A percentile compares a stretch with the other conserved stretches of the same genome.
Evolutionary conservation across 1,140 invertebrate species (phyloP).

Genomic region (Pseudachorutes palmiensis): DNA sequence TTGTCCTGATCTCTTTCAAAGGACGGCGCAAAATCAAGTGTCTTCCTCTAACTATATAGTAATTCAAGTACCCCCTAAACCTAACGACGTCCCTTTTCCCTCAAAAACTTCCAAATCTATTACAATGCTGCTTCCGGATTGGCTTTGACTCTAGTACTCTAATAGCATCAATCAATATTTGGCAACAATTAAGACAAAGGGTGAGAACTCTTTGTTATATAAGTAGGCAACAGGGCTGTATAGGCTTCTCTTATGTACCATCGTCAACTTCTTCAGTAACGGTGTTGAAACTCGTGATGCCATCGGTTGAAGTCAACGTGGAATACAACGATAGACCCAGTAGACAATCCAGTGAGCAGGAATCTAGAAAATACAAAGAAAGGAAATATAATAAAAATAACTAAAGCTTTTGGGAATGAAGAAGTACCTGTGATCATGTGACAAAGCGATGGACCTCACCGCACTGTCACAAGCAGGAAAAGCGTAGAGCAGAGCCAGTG

Average conservation of each 20-base stretch:
- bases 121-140: too few species aligned
- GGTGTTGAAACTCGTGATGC: constrained; percentile 97
- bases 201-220: too few species aligned
- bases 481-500: constrained; percentile 89
- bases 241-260: too few species aligned
- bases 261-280: too few species aligned
- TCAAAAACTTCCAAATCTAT: background rate
- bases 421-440: constrained; percentile 87
- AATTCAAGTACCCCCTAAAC: background rate
- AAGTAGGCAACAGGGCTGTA: too few species aligned
- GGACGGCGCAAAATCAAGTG: background rate
- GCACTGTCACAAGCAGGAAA: constrained; percentile 93
- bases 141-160: too few species aligned
- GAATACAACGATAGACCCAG: constrained; percentile 95
- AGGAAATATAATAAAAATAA: constrained; percentile 1
- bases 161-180: constrained; percentile 5
- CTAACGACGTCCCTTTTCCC: background rate
- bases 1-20: background rate
- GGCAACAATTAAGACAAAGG: background rate
- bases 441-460: constrained; percentile 82
- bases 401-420: constrained; percentile 1
- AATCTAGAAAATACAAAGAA: constrained; percentile 64
- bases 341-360: constrained; percentile 87
- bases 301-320: constrained; percentile 99
- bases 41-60: too few species aligned